Base-by-base conservation (phyloP, 2,797 vertebrate genomes). In the Danio aesculapii region DNA sequence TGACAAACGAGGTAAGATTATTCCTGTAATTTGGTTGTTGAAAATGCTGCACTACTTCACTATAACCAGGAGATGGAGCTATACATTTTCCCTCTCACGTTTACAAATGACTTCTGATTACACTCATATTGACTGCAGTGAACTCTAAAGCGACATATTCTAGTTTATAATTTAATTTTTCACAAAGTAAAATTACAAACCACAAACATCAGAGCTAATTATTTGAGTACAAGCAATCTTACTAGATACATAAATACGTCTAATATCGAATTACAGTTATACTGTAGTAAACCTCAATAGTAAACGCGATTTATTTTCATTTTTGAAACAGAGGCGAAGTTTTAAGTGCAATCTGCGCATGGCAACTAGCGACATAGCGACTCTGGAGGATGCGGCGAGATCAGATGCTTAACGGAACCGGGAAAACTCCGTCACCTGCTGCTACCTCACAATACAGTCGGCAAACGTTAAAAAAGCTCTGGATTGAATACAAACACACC, bases 281-380 rank as follows among this genome's bases (percentile, higher is more conserved):
- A 49, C 47, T 62, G 9, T 63, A 10, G 8, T 52, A 17, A 58
- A 39, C 41, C 6, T 49, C 30, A 19, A 10, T 43, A 49, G 58
- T 12, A 68, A 19, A 50, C 46, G 41, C 10, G 4, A 8, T 47
- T 47, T 16, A 1, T 58, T 39, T 30, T 39, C 7, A 8, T 49
- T 13, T 57, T 17, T 49, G 2, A 62, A 75, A 19, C 21, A 61
- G 21, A 81, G 6, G 21, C 39, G 17, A 58, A 64, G 55, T 59
- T 75, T 68, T 53, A 6, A 43, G 55, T 61, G 13, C 21, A 59
- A 50, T 75, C 73, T 70, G 81, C 81, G 81, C 81, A 82, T 82
- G 80, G 17, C 57, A 70, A 41, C 80, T 76, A 43, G 73, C 13
- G 30, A 50, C 79, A 52, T 44, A 44, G 58, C 64, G 63, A 12